Base-by-base conservation (phyloP, 2,797 vertebrate genomes). In the Myripristis jacobus region DNA sequence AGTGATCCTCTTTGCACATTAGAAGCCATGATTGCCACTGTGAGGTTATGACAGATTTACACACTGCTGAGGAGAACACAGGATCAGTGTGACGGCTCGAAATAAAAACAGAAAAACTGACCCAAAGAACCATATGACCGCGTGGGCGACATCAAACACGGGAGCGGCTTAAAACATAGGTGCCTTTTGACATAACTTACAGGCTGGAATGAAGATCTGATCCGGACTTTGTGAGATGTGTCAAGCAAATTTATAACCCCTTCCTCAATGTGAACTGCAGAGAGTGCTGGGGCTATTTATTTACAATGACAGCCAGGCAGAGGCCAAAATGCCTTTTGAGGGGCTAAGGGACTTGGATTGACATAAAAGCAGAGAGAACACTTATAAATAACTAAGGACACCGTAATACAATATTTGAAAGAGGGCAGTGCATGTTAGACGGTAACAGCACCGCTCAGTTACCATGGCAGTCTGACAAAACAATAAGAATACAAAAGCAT, bases 111-210 rank as follows among this genome's bases (percentile, higher is more conserved):
- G 78, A 80, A 79, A 68, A 73, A 54, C 10, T 18, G 66, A 78
- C 81, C 62, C 73, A 83, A 63, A 86, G 85, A 88, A 88, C 88
- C 89, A 90, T 86, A 89, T 91, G 87, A 67, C 62, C 70, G 68
- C 63, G 83, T 85, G 87, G 84, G 81, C 50, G 70, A 88, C 89
- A 87, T 91, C 88, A 90, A 89, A 90, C 80, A 59, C 46, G 54
- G 22, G 70, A 71, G 66, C 36, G 19, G 65, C 85, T 86, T 78
- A 86, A 77, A 89, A 79, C 80, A 82, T 70, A 87, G 85, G 87
- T 86, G 86, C 81, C 66, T 83, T 82, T 86, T 88, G 85, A 92
- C 85, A 91, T 80, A 82, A 83, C 82, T 87, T 89, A 81, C 71
- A 86, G 80, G 80, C 74, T 77, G 66, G 73, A 89, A 87, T 88